These are phyloP conservation scores for Albula glossodonta DNA, from an alignment of 2,113 vertebrate genomes.

Conservation along the genomic window DNA sequence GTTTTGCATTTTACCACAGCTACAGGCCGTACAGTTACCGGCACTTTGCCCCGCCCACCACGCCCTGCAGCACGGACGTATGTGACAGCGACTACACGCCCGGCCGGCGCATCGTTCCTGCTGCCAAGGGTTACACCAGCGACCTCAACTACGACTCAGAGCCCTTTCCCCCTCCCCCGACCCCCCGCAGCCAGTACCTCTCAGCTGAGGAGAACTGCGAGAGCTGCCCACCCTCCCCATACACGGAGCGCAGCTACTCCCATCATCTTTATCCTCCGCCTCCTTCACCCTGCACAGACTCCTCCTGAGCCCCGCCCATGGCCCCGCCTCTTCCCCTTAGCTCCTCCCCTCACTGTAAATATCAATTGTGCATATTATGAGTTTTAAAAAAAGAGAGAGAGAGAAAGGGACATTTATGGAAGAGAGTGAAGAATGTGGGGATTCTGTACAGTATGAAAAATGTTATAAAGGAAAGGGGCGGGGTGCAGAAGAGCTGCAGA, in stretches of 20 bases:
- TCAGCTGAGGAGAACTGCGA: conserved; percentile 97
- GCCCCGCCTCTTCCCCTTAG: conserved; percentile 51
- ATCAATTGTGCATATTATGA: conserved; percentile 71
- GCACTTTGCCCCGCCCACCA: conserved; percentile 94
- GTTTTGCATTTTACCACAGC: conserved; percentile 52
- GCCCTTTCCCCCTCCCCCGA: conserved; percentile 91
- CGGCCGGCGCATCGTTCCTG: conserved; percentile 72
- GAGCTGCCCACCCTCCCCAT: conserved; percentile 94
- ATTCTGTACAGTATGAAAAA: conserved; percentile 70
- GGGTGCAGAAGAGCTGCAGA: conserved; percentile 62
- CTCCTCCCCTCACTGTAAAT: conserved; percentile 78
- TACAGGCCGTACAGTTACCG: conserved; percentile 93
- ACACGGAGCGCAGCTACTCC: conserved; percentile 93
- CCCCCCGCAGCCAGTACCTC: conserved; percentile 94
- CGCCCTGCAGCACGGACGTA: conserved; percentile 96
- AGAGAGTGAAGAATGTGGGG: conserved; percentile 44
- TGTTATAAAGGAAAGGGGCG: conserved; percentile 40
- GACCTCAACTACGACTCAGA: conserved; percentile 98
- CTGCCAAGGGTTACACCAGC: conserved; percentile 86
- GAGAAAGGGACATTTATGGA: conserved; percentile 69
- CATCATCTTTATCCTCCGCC: conserved; percentile 95
- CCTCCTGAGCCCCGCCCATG: conserved; percentile 77
- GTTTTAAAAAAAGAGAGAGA: conserved; percentile 45
- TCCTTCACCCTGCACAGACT: conserved; percentile 94
- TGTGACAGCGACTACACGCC: conserved; percentile 97